phyloP scores from a whole-genome alignment of 1,140 invertebrate genomes.

The Drosophila pachea region DNA sequence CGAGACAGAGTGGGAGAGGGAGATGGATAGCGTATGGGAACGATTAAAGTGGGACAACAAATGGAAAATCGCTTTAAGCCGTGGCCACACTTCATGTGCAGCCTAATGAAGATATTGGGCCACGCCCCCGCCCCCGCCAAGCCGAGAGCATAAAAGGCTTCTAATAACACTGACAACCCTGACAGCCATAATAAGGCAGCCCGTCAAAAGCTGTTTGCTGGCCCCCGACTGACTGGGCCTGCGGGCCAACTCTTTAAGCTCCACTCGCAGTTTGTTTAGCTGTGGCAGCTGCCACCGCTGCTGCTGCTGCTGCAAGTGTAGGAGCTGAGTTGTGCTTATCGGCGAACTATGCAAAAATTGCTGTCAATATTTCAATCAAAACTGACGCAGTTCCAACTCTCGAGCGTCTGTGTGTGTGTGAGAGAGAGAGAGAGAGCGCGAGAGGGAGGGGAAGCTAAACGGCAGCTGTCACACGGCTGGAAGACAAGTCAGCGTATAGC shows the following conservation, averaged over 20 bases:
- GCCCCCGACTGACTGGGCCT: constrained; percentile 54
- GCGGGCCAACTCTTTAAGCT: too few relatives aligned
- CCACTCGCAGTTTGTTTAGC: too few relatives aligned
- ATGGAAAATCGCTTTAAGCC: constrained; percentile 66
- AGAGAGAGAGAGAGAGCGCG: not conserved
- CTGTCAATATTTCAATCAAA: constrained; percentile 70
- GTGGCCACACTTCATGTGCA: constrained; percentile 12
- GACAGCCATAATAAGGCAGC: constrained; percentile 69
- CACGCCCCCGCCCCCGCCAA: not conserved
- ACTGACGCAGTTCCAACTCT: constrained; percentile 44
- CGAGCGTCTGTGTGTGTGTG: not conserved
- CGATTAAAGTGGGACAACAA: constrained; percentile 39
- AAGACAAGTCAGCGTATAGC: constrained; percentile 13
- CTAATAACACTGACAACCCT: constrained; percentile 56
- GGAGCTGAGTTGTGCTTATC: constrained; percentile 28
- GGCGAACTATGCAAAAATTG: constrained; percentile 65
- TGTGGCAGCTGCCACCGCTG: too few relatives aligned
- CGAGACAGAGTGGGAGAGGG: not conserved
- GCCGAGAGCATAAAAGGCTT: constrained; percentile 22
- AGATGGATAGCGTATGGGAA: not conserved
- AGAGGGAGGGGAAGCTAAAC: constrained; percentile 31
- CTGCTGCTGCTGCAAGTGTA: not conserved
- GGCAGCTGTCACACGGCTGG: constrained; percentile 31
- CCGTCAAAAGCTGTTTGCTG: constrained; percentile 69
- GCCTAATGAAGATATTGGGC: constrained; percentile 63